A percentile compares a stretch with the other conserved stretches of the same genome.
These are phyloP conservation scores for Drosophila stalkeri DNA, from an alignment of 2,888 invertebrate genomes.

Conservation along the genomic window DNA sequence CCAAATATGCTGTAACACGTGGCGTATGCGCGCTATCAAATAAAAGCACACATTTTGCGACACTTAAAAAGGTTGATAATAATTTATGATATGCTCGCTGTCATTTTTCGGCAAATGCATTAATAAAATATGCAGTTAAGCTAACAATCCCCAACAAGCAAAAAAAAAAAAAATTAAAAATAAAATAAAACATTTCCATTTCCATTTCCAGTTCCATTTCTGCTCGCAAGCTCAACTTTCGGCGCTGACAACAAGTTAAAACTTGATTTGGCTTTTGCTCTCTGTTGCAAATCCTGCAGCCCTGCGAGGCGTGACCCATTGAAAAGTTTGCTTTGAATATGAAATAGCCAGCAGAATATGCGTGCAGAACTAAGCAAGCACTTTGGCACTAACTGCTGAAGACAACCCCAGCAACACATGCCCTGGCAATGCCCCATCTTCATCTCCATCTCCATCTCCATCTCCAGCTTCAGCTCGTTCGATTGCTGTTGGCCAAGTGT, in stretches of 20 bases:
- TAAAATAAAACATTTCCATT: conserved; percentile 23
- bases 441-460: neutral
- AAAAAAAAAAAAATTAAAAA: neutral
- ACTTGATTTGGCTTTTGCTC: conserved; percentile 20
- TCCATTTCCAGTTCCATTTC: conserved; percentile 15
- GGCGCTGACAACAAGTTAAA: conserved; percentile 28
- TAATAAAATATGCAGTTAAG: conserved; percentile 47
- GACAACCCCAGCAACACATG: conserved; percentile 28
- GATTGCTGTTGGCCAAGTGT: conserved; percentile 45
- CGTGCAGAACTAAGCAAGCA: conserved; percentile 24
- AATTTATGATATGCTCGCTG: conserved; percentile 61
- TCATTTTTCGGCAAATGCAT: conserved; percentile 47
- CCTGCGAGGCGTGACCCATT: conserved; percentile 40
- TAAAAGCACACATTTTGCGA: conserved; percentile 17
- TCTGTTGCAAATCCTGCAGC: conserved; percentile 24
- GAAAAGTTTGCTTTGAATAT: conserved; percentile 36
- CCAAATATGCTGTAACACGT: conserved; percentile 1
- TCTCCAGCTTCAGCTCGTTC: neutral
- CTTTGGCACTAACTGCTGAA: conserved; percentile 40
- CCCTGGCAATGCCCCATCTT: neutral
- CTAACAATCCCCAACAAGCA: conserved; percentile 15
- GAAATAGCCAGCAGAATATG: conserved; percentile 29
- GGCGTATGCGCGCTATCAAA: conserved; percentile 59
- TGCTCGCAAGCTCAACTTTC: neutral
- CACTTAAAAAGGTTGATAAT: conserved; percentile 52